Evolutionary conservation across 2,797 vertebrate genomes (phyloP).

Genomic region (Propithecus deckenii): DNA sequence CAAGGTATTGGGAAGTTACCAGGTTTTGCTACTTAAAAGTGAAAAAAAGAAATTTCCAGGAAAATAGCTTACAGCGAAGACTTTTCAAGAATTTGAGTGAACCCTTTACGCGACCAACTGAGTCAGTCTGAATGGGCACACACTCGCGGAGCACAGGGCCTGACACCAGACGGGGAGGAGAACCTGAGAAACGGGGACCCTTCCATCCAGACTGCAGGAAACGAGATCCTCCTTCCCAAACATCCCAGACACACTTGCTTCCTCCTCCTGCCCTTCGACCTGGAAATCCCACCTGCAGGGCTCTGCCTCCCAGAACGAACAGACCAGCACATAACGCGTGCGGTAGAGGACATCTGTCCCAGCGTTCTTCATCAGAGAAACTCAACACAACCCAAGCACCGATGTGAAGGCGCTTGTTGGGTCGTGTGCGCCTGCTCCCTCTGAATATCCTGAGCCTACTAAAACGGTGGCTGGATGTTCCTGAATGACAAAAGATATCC

Average conservation of each 20-base stretch:
- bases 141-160: fast-evolving
- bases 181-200: not conserved
- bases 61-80: not conserved
- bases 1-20: too few species aligned
- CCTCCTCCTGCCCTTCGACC: not conserved
- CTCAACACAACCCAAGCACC: not conserved
- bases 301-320: not conserved
- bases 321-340: not conserved
- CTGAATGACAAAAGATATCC: not conserved
- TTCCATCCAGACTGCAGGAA: not conserved
- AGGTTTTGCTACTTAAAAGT: not conserved
- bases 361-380: not conserved
- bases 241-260: fast-evolving
- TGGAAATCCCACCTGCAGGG: not conserved
- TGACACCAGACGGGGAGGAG: fast-evolving
- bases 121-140: fast-evolving
- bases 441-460: fast-evolving
- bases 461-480: fast-evolving
- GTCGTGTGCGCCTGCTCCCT: fast-evolving
- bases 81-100: not conserved
- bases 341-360: fast-evolving
- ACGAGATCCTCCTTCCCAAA: too few species aligned
- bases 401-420: fast-evolving
- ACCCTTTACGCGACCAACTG: fast-evolving
- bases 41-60: not conserved